Base-by-base conservation (phyloP, 2,888 invertebrate genomes). In the Cordylochernes scorpioides region DNA sequence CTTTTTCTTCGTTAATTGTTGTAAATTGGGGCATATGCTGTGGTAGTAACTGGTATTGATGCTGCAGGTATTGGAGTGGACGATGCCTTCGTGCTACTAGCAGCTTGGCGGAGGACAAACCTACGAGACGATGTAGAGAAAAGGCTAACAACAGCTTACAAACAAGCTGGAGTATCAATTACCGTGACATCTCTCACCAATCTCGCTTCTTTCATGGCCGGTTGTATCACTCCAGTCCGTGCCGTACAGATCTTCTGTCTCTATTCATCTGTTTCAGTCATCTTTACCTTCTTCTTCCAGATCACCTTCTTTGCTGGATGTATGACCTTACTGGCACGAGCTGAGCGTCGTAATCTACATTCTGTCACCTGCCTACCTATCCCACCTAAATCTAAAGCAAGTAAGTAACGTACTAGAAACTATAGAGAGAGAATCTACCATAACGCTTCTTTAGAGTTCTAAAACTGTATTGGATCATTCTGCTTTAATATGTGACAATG, bases 111-210 rank as follows among this genome's bases (percentile, higher is more conserved):
- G 36, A 62, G 84, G 29, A 80, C 84, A 0, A 71, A 74, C 9
- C 46, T 47, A 8, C 39, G 39, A 2, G 36, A 40, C 17, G 65
- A 71, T 6, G 77, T 86, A 1, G 73, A 78, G 1, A 70, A 75
- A 46, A 61, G 86, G 27, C 73, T 86, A 71, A 80, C 71, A 0
- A 64, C 67, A 36, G 78, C 75, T 58, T 61, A 84, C 48, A 71
- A 77, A 29, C 84, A 86, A 52, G 84, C 84, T 2, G 86, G 84
- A 0, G 84, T 86, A n/a, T 82, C 84, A 8, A 84, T 86, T 38
- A 84, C 84, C 15, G 84, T 86, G 40, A 86, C 86, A 1, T 80
- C 80, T 0, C 63, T 86, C 32, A 86, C 84, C 0, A 82, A 86
- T 51, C 45, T 45, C 13, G 39, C 48, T 26, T 45, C 46, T n/a